Base-by-base conservation (phyloP, 30 jellyfish, hydroid and myxozoan species). In the Euphysa ruthae region DNA sequence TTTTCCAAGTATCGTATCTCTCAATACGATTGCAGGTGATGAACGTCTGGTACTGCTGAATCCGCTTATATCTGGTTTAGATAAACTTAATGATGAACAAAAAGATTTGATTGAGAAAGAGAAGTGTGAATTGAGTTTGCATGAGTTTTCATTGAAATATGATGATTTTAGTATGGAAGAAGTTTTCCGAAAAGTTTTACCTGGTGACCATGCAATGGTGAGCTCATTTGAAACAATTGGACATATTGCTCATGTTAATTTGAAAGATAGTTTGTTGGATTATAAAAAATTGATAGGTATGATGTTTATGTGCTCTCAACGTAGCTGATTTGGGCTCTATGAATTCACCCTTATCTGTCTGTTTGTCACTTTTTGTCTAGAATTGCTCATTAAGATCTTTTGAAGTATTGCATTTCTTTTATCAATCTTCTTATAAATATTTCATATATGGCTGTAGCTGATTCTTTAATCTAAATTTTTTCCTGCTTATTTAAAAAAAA, bases 151-250 rank as follows among this genome's bases (percentile, higher is more conserved):
- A 0, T 29, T 72, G 16, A 74, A 81, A 0, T 87, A 87, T 87
- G 88, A 87, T 8, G 72, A 87, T 35, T 87, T 42, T 49, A 51
- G 92, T 10, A 70, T 79, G 13, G 94, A 87, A 28, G 90, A 87
- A 61, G 63, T 87, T 20, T 52, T 87, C 38, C 14, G 26, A 27
- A 85, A 85, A 26, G 65, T 87, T 0, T 42, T 87, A 64, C 93
- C 97, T 14, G 84, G 64, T 14, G 81, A 61, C 23, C 71, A 16
- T 21, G 97, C 79, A 21, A 56, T 58, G 1, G 77, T 92, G 50
- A 73, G 92, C 13, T 50, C 99, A 32, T 90, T 90, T 72, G 99
- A 90, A 71, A 90, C 99, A 3, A 71, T 90, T 61, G 95, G 99
- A 15, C 99, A 90, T 62, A 82, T 90, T 10, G 99, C 99, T 0